Conservation (phyloP, 2,113 vertebrate genomes). For the Siniperca knerii region DNA sequence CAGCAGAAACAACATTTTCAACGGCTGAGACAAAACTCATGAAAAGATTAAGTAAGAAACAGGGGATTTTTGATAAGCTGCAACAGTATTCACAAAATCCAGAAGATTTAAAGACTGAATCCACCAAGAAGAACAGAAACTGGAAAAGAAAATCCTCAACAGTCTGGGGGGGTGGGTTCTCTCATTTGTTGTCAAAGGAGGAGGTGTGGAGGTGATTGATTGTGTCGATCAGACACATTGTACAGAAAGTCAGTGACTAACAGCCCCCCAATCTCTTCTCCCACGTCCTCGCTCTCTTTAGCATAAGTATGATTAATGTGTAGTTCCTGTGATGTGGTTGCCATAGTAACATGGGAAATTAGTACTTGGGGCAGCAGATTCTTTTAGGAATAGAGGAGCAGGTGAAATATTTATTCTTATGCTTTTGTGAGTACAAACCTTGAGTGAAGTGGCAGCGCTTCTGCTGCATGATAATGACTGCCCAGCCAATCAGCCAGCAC, state of each 20-base stretch:
- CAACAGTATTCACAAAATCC: slow-evolving; percentile 26
- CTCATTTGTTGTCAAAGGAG: slow-evolving; percentile 4
- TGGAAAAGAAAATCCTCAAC: slow-evolving; percentile 26
- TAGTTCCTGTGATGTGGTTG: slow-evolving; percentile 70
- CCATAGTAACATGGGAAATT: slow-evolving; percentile 67
- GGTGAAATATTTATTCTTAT: slow-evolving; percentile 71
- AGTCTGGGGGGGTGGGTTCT: not conserved
- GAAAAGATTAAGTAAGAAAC: slow-evolving; percentile 31
- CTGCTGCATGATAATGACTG: slow-evolving; percentile 43
- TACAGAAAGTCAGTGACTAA: slow-evolving; percentile 59
- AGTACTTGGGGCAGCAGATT: slow-evolving; percentile 55
- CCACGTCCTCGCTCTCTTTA: slow-evolving; percentile 52
- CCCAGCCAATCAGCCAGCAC: slow-evolving; percentile 23
- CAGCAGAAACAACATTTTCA: slow-evolving; percentile 20
- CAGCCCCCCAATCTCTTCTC: slow-evolving; percentile 38
- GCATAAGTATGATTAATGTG: slow-evolving; percentile 79
- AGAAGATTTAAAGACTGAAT: slow-evolving; percentile 48
- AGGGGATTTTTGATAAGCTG: slow-evolving; percentile 46
- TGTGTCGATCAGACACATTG: slow-evolving; percentile 63
- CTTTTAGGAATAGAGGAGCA: slow-evolving; percentile 42
- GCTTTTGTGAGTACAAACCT: slow-evolving; percentile 63
- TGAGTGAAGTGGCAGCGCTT: slow-evolving; percentile 51
- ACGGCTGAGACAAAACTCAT: not conserved
- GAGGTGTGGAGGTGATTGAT: slow-evolving; percentile 63
- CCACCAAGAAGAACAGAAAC: slow-evolving; percentile 25